phyloP scores from a whole-genome alignment of 2,797 vertebrate species.

The Pelodytes ibericus region DNA sequence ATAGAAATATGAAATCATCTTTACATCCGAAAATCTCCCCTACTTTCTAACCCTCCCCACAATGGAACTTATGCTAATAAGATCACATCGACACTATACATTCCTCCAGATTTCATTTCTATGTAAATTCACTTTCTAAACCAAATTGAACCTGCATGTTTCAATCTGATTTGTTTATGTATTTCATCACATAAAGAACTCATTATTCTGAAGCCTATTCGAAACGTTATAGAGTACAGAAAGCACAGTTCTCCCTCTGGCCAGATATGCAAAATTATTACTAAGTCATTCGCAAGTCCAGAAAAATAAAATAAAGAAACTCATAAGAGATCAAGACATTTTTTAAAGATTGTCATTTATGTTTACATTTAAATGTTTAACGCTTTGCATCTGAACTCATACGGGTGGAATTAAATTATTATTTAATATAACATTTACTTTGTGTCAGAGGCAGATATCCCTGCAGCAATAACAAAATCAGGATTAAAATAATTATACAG shows the following conservation, averaged over 20 bases:
- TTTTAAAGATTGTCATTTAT: conserved; percentile 1
- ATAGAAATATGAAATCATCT: not conserved
- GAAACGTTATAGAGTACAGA: conserved; percentile 21
- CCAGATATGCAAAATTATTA: conserved; percentile 39
- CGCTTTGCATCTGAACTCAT: not conserved
- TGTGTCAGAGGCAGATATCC: not conserved
- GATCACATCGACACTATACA: conserved; percentile 49
- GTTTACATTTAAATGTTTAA: conserved; percentile 8
- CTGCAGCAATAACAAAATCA: not conserved
- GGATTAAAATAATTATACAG: not conserved
- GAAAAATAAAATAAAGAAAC: conserved; percentile 18
- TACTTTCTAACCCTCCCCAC: not conserved
- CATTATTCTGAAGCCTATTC: conserved; percentile 46
- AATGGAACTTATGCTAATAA: conserved; percentile 48
- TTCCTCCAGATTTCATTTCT: conserved; percentile 54
- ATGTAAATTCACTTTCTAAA: conserved; percentile 57
- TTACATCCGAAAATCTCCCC: not conserved
- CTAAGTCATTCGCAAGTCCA: conserved; percentile 13
- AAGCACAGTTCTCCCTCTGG: conserved; percentile 27
- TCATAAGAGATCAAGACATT: not conserved
- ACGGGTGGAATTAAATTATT: conserved; percentile 2
- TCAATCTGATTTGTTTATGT: conserved; percentile 57
- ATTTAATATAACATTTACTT: not conserved
- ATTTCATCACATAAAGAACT: conserved; percentile 56
- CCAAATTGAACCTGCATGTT: conserved; percentile 56